phyloP scores from a whole-genome alignment of 2,797 vertebrate genomes.

The Falco cherrug region DNA sequence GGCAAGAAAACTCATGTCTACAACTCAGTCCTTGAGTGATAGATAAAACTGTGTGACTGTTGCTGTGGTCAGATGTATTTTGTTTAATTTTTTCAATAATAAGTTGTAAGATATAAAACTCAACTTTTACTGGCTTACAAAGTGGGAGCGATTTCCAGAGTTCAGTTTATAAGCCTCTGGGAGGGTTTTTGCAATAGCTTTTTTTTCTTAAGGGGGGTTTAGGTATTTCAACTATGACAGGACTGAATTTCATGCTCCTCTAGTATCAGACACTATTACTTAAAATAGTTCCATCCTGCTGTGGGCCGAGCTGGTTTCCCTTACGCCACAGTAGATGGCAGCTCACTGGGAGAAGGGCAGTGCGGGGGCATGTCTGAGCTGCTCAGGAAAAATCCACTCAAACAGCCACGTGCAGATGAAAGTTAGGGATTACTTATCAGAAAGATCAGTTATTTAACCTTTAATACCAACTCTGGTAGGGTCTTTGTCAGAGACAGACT shows the following conservation, averaged over 20 bases:
- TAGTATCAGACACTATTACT: slow-evolving; percentile 54
- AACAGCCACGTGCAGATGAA: neutral
- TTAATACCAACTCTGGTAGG: neutral
- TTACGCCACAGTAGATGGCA: neutral
- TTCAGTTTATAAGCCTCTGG: neutral
- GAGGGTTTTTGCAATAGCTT: neutral
- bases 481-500: neutral
- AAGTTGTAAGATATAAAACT: neutral
- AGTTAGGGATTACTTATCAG: neutral
- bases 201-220: neutral
- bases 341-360: neutral
- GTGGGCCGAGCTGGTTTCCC: neutral
- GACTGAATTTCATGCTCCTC: slow-evolving; percentile 64
- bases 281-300: slow-evolving; percentile 54
- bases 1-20: neutral
- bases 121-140: neutral
- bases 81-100: neutral
- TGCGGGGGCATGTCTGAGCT: neutral
- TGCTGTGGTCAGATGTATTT: neutral
- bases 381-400: neutral
- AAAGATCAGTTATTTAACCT: neutral
- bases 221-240: slow-evolving; percentile 64
- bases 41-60: neutral
- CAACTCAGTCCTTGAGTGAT: rapidly evolving
- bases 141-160: neutral